phyloP scores from a whole-genome alignment of 35 echinoderm and acorn worm species.

The Anneissia japonica region DNA sequence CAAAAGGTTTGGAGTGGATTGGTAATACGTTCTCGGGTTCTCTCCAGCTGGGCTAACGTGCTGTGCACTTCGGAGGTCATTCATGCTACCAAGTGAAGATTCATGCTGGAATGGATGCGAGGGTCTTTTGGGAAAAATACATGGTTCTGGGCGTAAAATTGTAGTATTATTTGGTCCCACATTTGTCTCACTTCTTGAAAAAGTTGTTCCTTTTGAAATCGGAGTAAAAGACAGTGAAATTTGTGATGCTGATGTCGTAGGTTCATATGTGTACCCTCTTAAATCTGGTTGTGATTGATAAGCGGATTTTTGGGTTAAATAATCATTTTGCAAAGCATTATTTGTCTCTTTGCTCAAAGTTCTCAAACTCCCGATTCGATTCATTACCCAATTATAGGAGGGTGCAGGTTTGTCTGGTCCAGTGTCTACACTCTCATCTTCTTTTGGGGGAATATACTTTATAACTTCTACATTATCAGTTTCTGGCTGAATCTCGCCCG shows the following conservation, averaged over 20 bases:
- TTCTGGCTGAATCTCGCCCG: not conserved
- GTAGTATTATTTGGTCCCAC: not conserved
- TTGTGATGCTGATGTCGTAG: not conserved
- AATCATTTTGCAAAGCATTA: not conserved
- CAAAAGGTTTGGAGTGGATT: not conserved
- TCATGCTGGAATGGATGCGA: not conserved
- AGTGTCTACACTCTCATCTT: not conserved
- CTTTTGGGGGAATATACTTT: not conserved
- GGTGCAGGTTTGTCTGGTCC: not conserved
- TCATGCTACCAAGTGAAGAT: not conserved
- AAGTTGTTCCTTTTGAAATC: not conserved
- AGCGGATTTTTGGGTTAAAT: not conserved
- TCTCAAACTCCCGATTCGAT: constrained; percentile 57
- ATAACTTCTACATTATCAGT: not conserved
- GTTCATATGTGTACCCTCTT: not conserved
- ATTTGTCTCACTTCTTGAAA: not conserved
- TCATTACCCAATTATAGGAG: constrained; percentile 80
- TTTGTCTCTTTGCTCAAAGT: not conserved
- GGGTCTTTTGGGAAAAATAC: not conserved
- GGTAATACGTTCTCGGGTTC: not conserved
- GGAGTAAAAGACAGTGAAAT: not conserved
- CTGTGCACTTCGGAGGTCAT: not conserved
- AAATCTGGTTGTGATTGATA: not conserved
- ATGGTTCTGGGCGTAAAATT: not conserved
- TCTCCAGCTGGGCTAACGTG: not conserved